Conservation (phyloP, 92 coral and sea anemone species). For the Phenganax marumi region DNA sequence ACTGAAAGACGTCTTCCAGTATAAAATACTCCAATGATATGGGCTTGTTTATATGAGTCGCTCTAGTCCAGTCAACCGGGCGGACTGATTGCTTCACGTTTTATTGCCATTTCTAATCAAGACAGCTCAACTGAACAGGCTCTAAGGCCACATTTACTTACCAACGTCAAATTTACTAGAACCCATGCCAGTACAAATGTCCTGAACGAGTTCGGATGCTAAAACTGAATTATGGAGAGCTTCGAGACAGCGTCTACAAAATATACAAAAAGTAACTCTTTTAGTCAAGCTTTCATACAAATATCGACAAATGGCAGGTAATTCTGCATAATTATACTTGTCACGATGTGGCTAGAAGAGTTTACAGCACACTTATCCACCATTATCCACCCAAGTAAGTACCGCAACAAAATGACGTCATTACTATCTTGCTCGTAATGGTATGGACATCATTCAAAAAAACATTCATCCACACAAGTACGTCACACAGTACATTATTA, state of each 20-base stretch:
- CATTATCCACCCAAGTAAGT: no score
- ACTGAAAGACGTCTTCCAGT: no score
- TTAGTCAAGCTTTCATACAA: background rate
- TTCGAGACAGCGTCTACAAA: background rate
- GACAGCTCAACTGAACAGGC: background rate
- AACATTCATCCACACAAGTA: no score
- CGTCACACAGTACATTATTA: no score
- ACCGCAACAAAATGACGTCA: background rate
- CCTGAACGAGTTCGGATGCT: conserved; percentile 23
- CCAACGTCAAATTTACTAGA: background rate
- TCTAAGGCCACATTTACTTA: background rate
- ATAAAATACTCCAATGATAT: no score
- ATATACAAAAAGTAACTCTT: background rate
- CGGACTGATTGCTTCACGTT: no score
- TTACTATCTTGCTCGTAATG: no score
- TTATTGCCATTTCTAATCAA: background rate
- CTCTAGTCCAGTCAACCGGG: no score
- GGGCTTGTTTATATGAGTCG: no score
- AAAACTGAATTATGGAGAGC: conserved; percentile 3
- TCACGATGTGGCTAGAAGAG: background rate
- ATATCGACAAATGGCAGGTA: background rate
- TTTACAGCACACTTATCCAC: no score
- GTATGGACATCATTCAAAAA: no score
- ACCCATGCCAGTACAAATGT: conserved; percentile 9
- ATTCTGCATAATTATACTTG: background rate